Evolutionary conservation across 2,113 vertebrate genomes (phyloP).

Genomic region (Anthoscopus minutus): DNA sequence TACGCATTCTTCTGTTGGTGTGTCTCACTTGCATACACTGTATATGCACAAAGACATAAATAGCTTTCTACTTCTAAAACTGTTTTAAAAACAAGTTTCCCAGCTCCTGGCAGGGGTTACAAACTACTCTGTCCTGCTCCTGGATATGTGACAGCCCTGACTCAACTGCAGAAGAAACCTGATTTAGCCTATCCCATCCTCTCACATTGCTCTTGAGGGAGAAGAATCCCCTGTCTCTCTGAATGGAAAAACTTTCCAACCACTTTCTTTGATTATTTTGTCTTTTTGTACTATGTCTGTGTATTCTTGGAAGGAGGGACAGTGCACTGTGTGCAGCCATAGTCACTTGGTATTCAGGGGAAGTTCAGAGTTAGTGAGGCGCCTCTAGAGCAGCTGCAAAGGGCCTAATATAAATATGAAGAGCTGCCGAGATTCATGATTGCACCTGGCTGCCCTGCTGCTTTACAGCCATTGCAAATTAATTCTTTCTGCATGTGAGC

Average conservation of each 20-base stretch:
- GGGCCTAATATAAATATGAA: slow-evolving; percentile 48
- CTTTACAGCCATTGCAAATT: slow-evolving; percentile 56
- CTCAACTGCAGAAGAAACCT: not conserved
- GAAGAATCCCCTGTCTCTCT: not conserved
- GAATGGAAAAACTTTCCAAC: not conserved
- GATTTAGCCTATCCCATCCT: not conserved
- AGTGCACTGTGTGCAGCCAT: not conserved
- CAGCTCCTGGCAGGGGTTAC: not conserved
- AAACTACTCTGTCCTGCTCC: not conserved
- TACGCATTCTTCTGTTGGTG: not conserved
- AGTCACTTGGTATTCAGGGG: slow-evolving; percentile 52
- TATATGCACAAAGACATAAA: not conserved
- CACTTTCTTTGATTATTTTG: not conserved
- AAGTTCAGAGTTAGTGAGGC: slow-evolving; percentile 54
- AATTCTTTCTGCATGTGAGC: slow-evolving; percentile 49
- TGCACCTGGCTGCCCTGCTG: slow-evolving; percentile 61
- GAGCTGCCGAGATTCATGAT: slow-evolving; percentile 51
- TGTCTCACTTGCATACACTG: not conserved
- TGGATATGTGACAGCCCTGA: not conserved
- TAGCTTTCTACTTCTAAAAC: not conserved
- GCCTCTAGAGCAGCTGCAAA: slow-evolving; percentile 59
- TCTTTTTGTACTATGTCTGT: not conserved
- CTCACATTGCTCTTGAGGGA: not conserved
- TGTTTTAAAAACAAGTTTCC: not conserved
- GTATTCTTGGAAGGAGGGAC: not conserved